A percentile compares a stretch with the other conserved stretches of the same genome.
These are phyloP conservation scores for Scelioninae gen. 1 DNA, from an alignment of 2,888 invertebrate genomes.

Conservation along the genomic window DNA sequence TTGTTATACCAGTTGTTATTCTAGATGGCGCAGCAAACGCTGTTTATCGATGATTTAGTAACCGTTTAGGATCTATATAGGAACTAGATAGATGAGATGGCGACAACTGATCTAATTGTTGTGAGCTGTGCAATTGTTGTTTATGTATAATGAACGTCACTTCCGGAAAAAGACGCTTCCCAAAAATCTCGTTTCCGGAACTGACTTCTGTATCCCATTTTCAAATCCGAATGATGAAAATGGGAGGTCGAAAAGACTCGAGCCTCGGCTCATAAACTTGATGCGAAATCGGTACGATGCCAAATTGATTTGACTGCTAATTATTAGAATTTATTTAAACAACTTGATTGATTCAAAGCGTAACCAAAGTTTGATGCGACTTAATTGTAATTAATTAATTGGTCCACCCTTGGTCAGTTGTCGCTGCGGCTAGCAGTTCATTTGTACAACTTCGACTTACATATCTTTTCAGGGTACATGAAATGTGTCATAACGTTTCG, in stretches of 20 bases:
- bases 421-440: constrained; percentile 72
- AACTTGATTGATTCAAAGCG: constrained; percentile 72
- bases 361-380: constrained; percentile 76
- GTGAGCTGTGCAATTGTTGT: constrained; percentile 51
- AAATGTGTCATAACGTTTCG: constrained; percentile 74
- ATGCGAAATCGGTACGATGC: constrained; percentile 78
- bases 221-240: too few species aligned
- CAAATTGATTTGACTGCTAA: constrained; percentile 80
- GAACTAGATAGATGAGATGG: constrained; percentile 61
- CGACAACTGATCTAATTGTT: constrained; percentile 74
- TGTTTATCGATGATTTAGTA: constrained; percentile 27
- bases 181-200: background rate
- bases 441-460: constrained; percentile 77
- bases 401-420: constrained; percentile 70
- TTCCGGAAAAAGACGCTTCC: constrained; percentile 1
- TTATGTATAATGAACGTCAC: constrained; percentile 24
- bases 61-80: constrained; percentile 41
- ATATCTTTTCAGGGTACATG: constrained; percentile 82
- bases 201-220: constrained; percentile 12
- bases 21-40: constrained; percentile 31
- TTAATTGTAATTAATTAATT: constrained; percentile 49
- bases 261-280: constrained; percentile 54
- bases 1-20: constrained; percentile 1
- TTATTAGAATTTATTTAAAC: constrained; percentile 59
- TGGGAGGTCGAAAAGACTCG: constrained; percentile 55